Conservation (phyloP, 2,888 invertebrate species). For the Micoletzkya japonica region DNA sequence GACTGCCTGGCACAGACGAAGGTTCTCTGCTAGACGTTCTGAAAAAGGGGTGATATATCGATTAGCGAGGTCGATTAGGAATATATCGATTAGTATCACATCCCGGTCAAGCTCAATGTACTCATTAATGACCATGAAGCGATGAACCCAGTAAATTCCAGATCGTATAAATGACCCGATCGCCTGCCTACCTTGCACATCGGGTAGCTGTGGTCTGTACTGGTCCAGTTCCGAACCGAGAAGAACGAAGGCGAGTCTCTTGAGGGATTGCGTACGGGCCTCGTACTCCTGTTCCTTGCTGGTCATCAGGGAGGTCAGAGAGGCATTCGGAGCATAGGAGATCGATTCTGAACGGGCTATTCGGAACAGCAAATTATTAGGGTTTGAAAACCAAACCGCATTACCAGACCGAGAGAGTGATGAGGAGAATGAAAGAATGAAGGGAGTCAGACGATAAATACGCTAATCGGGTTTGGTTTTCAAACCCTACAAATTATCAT, state of each 20-base stretch:
- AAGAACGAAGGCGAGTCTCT: conserved; percentile 62
- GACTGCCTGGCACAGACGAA: conserved; percentile 76
- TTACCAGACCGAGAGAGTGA: too few relatives aligned
- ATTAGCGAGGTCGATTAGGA: too few relatives aligned
- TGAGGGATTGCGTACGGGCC: conserved; percentile 57
- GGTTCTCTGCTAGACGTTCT: conserved; percentile 84
- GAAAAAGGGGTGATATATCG: conserved; percentile 37
- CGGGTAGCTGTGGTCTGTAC: conserved; percentile 60
- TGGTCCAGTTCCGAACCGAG: conserved; percentile 62
- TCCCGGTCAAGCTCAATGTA: neutral
- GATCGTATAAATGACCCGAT: neutral
- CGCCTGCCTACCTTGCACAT: conserved; percentile 57
- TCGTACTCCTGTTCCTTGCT: conserved; percentile 63
- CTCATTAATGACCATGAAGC: too few relatives aligned
- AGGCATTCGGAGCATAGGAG: conserved; percentile 48
- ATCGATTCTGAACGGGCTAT: conserved; percentile 50
- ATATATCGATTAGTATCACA: neutral
- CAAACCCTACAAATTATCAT: too few relatives aligned
- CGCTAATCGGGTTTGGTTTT: too few relatives aligned
- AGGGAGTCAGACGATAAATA: too few relatives aligned
- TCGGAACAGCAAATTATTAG: conserved; percentile 3
- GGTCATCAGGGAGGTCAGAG: conserved; percentile 59
- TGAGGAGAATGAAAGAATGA: too few relatives aligned
- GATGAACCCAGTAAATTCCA: too few relatives aligned
- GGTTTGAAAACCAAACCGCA: too few relatives aligned